These are phyloP conservation scores for Lichenostomus cassidix DNA, from an alignment of 2,113 vertebrate species.

Conservation along the genomic window DNA sequence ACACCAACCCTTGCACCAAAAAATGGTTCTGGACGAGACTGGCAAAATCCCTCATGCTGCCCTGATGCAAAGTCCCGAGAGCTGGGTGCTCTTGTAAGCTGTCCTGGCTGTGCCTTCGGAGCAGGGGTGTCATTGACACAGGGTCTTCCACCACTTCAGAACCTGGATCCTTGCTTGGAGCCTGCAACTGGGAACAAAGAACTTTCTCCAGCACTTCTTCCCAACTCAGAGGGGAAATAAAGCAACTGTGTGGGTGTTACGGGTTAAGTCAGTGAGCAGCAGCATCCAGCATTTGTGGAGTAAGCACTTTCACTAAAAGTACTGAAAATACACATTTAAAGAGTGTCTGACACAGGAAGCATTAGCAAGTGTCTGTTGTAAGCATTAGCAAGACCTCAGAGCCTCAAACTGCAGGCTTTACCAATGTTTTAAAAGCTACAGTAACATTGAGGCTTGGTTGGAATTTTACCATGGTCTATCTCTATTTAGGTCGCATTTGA, in stretches of 20 bases:
- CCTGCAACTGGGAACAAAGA: background rate
- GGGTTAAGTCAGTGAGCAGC: background rate
- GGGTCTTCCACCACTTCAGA: background rate
- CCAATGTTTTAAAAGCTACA: background rate
- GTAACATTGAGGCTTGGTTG: background rate
- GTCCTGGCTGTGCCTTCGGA: background rate
- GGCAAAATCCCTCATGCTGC: slow-evolving; percentile 86
- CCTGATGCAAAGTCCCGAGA: slow-evolving; percentile 47
- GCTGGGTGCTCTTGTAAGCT: background rate
- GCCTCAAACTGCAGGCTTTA: background rate
- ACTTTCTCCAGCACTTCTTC: background rate
- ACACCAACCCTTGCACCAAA: slow-evolving; percentile 90
- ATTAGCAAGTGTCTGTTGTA: background rate
- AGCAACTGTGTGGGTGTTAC: background rate
- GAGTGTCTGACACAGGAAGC: background rate
- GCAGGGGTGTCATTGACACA: background rate
- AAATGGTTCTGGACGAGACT: slow-evolving; percentile 93
- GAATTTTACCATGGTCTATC: background rate
- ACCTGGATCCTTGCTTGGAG: background rate
- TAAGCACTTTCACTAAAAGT: background rate
- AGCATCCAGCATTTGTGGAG: background rate
- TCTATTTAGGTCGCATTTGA: background rate
- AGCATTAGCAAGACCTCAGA: background rate
- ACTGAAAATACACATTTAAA: background rate
- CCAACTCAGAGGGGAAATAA: background rate